A percentile compares a stretch with the other conserved stretches of the same genome.
These are phyloP conservation scores for Phylloscopus trochiloides DNA, from an alignment of 2,113 vertebrate genomes.

Conservation along the genomic window DNA sequence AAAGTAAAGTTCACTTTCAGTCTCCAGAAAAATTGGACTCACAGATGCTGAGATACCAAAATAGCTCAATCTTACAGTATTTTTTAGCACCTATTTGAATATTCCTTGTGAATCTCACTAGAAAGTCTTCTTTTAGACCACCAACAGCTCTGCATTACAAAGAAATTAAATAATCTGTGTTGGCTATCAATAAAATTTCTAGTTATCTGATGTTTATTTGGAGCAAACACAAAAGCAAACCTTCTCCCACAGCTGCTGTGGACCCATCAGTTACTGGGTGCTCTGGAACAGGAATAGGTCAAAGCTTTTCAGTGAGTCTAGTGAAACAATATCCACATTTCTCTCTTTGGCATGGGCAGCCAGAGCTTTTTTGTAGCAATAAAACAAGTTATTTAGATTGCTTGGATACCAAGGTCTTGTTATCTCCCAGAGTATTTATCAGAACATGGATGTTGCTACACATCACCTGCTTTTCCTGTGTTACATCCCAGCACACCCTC, in stretches of 20 bases:
- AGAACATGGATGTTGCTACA: neutral
- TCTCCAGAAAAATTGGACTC: neutral
- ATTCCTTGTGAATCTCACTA: neutral
- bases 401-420: neutral
- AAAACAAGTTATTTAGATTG: neutral
- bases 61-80: neutral
- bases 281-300: neutral
- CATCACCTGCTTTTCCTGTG: rapidly evolving
- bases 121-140: neutral
- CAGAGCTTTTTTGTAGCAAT: neutral
- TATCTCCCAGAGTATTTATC: neutral
- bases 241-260: neutral
- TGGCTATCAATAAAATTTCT: neutral
- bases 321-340: neutral
- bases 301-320: neutral
- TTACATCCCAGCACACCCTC: neutral
- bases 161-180: neutral
- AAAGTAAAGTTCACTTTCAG: neutral
- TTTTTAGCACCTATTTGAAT: neutral
- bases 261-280: neutral
- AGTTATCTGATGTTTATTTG: neutral
- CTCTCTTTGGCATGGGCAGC: neutral
- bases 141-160: neutral
- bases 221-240: neutral
- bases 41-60: neutral